Base-by-base conservation (phyloP, 2,113 vertebrate species). In the Dasypus novemcinctus region DNA sequence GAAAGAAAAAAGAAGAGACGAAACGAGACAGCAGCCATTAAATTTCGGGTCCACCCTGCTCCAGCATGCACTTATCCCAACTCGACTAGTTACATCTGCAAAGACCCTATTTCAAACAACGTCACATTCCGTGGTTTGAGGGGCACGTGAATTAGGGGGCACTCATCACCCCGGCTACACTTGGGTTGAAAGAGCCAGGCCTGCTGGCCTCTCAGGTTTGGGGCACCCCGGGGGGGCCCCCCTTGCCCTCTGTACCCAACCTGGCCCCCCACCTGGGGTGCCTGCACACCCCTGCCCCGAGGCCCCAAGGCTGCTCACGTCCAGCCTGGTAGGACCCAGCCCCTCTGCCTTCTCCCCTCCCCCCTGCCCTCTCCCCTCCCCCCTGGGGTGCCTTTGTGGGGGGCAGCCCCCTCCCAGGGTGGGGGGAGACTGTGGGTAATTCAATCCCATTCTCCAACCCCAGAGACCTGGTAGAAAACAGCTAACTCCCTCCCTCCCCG, bases 381-480 rank as follows among this genome's bases (percentile, higher is more conserved):
- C 27, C 49, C 46, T 36, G 14, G 59, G 66, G 23, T 1, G 23
- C 6, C 57, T 23, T 49, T 0, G 7, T 66, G 41, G 1, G 29
- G 4, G 10, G 5, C 33, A 8, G 72, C 36, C 33, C 41, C 59
- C 4, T 57, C 52, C n/a, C n/a, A n/a, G n/a, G n/a, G n/a, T n/a
- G 25, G 23, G 64, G 20, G 25, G 49, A 17, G 8, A 54, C 66
- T 6, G 0, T 23, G 79, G 52, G 79, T 74, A 36, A 41, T 81
- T 61, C 87, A 21, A 38, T 29, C 33, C 41, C 15, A 3, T 20
- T 59, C 61, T 52, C 61, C 38, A 61, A 61, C 84, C 74, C 43
- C 31, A 49, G 87, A 80, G 83, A 61, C 57, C 80, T 36, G 29
- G 72, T 79, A 63, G 75, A 74, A 96, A 91, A 92, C 4, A 92